Conservation (phyloP, 2,113 vertebrate species). For the Dicrurus megarhynchus region DNA sequence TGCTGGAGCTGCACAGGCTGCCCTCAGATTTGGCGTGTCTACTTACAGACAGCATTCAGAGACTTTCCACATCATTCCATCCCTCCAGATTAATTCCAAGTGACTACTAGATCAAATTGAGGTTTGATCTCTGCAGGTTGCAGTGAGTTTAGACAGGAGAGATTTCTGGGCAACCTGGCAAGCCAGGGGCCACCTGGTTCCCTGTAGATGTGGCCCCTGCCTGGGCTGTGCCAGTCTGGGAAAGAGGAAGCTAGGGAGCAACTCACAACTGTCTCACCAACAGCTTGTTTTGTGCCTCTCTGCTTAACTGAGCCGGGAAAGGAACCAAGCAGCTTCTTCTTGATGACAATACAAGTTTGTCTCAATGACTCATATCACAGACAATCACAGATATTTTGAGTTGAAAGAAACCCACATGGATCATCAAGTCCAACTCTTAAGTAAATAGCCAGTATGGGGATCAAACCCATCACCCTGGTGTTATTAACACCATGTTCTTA, state of each 20-base stretch:
- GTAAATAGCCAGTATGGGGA: not conserved
- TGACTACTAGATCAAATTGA: not conserved
- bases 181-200: not conserved
- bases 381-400: not conserved
- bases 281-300: not conserved
- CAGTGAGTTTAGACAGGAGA: not conserved
- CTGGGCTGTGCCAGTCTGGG: not conserved
- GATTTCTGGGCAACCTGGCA: rapidly evolving
- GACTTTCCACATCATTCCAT: not conserved
- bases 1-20: not conserved
- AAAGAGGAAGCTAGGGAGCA: not conserved
- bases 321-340: not conserved
- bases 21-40: not conserved
- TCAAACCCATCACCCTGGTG: not conserved
- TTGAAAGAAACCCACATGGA: not conserved
- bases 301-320: not conserved
- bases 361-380: not conserved
- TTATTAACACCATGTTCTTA: not conserved
- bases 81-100: not conserved
- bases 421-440: not conserved
- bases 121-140: not conserved
- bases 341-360: not conserved
- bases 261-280: not conserved
- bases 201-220: not conserved
- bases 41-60: not conserved